Base-by-base conservation (phyloP, 2,113 vertebrate genomes). In the Cichladusa arquata region DNA sequence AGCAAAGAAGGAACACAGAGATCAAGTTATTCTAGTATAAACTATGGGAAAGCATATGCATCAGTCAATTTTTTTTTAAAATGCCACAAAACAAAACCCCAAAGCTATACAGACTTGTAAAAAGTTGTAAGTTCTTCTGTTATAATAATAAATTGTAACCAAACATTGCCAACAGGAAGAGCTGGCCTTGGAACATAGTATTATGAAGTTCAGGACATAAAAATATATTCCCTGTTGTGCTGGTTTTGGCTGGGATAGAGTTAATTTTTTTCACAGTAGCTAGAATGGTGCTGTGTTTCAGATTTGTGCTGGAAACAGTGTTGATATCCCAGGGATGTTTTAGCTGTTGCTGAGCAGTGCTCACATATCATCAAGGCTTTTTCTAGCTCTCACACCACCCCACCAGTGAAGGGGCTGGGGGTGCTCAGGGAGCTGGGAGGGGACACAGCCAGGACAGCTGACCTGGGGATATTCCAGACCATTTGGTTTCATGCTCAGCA, bases 391-490 rank as follows among this genome's bases (percentile, higher is more conserved):
- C 29, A 19, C 8, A 22, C 7, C 0, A 0, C 51, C 20, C 25
- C 26, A 31, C 10, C 53, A 48, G n/a, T 0, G 0, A 53, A 20
- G n/a, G 38, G 66, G 2, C 51, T 47, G 17, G 24, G 24, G 9
- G 1, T 31, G 25, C 51, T 28, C 38, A 19, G 29, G 45, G 25
- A 34, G 53, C 6, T 73, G 31, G 4, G 60, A 80, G 5, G n/a
- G 29, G 14, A 2, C 25, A 19, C 31, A 54, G 74, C 7, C 31
- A 33, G 17, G 20, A 33, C 29, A 65, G 29, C 8, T 85, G 65
- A 15, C 29, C 45, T 9, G 20, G 22, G 33, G 29, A 17, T 73
- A 14, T 72, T 42, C 5, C 47, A 53, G 34, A 31, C 57, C 33
- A 40, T 14, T 6, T 26, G n/a, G 13, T 5, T 13, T 66, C 29